A percentile compares a stretch with the other conserved stretches of the same genome.
Evolutionary conservation across 1,140 invertebrate genomes (phyloP).

Genomic region (Araneus ventricosus): DNA sequence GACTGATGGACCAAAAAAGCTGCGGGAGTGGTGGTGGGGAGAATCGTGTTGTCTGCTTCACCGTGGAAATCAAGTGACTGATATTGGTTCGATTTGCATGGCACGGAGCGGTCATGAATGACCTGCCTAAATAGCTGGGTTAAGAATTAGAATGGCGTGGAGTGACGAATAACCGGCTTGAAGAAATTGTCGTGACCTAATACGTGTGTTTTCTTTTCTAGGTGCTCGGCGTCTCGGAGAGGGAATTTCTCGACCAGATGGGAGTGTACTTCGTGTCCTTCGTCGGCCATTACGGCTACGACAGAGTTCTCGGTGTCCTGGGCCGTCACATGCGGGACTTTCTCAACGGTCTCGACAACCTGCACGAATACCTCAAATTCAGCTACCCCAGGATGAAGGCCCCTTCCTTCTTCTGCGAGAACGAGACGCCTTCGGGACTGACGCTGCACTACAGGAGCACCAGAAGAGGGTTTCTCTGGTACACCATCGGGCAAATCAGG

Average conservation of each 20-base stretch:
- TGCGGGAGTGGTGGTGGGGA: too few species aligned
- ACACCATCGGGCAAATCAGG: conserved; percentile 96
- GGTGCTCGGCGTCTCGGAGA: conserved; percentile 91
- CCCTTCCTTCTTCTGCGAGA: conserved; percentile 97
- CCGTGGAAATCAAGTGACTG: too few species aligned
- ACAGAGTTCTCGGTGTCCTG: conserved; percentile 91
- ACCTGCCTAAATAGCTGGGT: too few species aligned
- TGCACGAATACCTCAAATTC: conserved; percentile 98
- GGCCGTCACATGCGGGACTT: conserved; percentile 96
- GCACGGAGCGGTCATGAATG: too few species aligned
- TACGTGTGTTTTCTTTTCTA: conserved; percentile 79
- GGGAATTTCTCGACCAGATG: conserved; percentile 94
- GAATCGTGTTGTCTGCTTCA: too few species aligned
- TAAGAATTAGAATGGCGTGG: too few species aligned
- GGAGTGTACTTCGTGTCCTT: conserved; percentile 82
- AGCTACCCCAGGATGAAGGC: conserved; percentile 96
- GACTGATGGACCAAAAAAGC: too few species aligned
- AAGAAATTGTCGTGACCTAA: too few species aligned
- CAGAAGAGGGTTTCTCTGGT: conserved; percentile 94
- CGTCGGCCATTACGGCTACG: conserved; percentile 93
- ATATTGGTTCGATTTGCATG: too few species aligned
- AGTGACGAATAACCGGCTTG: too few species aligned
- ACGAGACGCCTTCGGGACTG: conserved; percentile 91
- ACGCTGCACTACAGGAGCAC: conserved; percentile 96
- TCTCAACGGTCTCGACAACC: conserved; percentile 96